Percentiles rank a stretch among this genome's conserved stretches.
Conservation (phyloP, 1,140 invertebrate genomes). For the Orius laevigatus region DNA sequence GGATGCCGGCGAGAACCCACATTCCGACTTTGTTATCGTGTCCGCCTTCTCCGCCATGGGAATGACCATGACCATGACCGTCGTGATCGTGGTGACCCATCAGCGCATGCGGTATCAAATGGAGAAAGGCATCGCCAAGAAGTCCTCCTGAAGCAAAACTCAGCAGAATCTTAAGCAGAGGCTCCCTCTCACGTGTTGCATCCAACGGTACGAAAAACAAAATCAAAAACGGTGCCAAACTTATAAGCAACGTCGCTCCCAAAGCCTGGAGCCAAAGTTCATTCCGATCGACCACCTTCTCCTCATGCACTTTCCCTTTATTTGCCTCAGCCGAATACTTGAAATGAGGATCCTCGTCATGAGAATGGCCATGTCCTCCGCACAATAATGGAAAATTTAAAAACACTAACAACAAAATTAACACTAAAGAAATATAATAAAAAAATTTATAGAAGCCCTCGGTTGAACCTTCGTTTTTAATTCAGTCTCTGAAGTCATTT, state of each 20-base stretch:
- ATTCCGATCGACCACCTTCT: constrained; percentile 24
- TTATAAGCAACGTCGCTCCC: constrained; percentile 80
- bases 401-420: too few species aligned
- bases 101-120: constrained; percentile 89
- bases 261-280: constrained; percentile 67
- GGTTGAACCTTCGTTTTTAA: too few species aligned
- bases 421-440: too few species aligned
- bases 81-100: constrained; percentile 32
- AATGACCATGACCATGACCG: constrained; percentile 31
- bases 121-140: constrained; percentile 89
- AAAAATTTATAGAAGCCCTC: too few species aligned
- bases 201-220: constrained; percentile 87
- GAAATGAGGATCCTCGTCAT: constrained; percentile 41
- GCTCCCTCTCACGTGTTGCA: constrained; percentile 65
- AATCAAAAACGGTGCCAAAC: constrained; percentile 83
- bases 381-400: too few species aligned
- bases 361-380: constrained; percentile 27
- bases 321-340: constrained; percentile 64
- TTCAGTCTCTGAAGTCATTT: too few species aligned
- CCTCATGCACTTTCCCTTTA: constrained; percentile 24
- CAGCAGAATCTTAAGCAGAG: constrained; percentile 72
- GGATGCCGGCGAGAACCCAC: constrained; percentile 78
- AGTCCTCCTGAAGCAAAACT: constrained; percentile 91
- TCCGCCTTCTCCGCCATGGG: constrained; percentile 31
- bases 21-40: constrained; percentile 78